Evolutionary conservation across 2,113 vertebrate genomes (phyloP).

Genomic region (Muntiacus muntjak): DNA sequence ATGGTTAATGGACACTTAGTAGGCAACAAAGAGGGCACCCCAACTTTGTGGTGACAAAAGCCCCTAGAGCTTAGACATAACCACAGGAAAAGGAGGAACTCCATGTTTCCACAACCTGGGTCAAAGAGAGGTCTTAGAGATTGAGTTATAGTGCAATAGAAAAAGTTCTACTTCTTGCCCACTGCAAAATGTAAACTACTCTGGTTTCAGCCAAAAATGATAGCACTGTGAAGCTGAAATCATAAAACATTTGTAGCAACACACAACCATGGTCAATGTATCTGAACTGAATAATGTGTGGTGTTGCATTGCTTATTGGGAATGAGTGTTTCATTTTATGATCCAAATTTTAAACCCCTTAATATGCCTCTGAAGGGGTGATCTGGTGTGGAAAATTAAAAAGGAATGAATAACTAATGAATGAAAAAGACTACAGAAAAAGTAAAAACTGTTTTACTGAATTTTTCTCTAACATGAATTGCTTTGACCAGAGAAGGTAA

Average conservation of each 20-base stretch:
- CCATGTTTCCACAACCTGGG: neutral
- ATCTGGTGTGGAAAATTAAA: neutral
- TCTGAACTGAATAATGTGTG: neutral
- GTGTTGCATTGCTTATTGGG: neutral
- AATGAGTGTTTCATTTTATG: neutral
- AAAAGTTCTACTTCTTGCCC: neutral
- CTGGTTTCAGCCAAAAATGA: neutral
- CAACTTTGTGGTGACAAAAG: neutral
- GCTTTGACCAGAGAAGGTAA: neutral
- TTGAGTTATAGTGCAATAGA: neutral
- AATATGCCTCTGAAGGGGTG: neutral
- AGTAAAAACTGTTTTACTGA: neutral
- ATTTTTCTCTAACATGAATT: neutral
- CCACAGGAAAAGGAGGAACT: neutral
- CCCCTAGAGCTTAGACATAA: neutral
- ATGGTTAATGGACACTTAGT: neutral
- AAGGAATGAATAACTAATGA: neutral
- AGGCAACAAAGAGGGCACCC: neutral
- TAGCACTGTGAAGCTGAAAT: neutral
- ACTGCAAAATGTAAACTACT: neutral
- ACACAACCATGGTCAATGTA: neutral
- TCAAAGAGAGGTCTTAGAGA: neutral
- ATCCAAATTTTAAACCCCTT: neutral
- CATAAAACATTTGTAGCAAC: neutral
- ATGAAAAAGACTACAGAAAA: conserved; percentile 6